These are phyloP conservation scores for Diacarnus erythraeanus DNA, from an alignment of 37 sponge, comb jelly and placozoan species.

Conservation along the genomic window DNA sequence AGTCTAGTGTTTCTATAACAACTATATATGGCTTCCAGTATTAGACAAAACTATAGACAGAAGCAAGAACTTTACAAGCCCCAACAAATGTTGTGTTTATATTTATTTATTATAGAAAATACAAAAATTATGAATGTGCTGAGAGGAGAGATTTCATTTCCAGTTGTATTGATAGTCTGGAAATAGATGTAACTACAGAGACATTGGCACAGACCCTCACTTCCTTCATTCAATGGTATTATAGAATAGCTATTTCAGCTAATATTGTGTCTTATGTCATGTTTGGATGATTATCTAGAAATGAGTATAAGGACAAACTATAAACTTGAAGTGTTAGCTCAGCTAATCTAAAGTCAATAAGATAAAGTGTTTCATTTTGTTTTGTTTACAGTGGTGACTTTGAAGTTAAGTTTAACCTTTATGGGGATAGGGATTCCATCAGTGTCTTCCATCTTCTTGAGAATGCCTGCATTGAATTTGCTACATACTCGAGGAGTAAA, in stretches of 20 bases:
- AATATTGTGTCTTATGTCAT: too few species aligned
- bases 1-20: too few species aligned
- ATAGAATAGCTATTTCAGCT: neutral
- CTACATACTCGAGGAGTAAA: slow-evolving; percentile 19
- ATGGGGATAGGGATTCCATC: neutral
- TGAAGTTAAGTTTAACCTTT: slow-evolving; percentile 28
- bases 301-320: neutral
- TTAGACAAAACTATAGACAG: too few species aligned
- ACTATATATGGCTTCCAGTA: too few species aligned
- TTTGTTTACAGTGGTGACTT: slow-evolving; percentile 54
- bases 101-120: slow-evolving; percentile 13
- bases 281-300: neutral
- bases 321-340: neutral
- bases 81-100: too few species aligned
- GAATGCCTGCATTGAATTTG: slow-evolving; percentile 37
- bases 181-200: neutral
- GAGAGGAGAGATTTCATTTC: slow-evolving; percentile 11
- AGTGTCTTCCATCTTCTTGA: slow-evolving; percentile 53
- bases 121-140: slow-evolving; percentile 34
- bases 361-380: too few species aligned
- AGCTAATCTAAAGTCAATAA: neutral
- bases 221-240: neutral
- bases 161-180: slow-evolving; percentile 34
- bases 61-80: too few species aligned
- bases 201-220: neutral